phyloP scores from a whole-genome alignment of 2,113 vertebrate species.

The Sus scrofa region T2T-Sscrofa CM000830.6:109408001-109408500 shows the following conservation, averaged over 20 bases:
- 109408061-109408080: slow-evolving; percentile 78
- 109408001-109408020: slow-evolving; percentile 62
- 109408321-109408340: slow-evolving; percentile 84
- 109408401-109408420: slow-evolving; percentile 49
- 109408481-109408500: neutral
- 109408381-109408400: slow-evolving; percentile 63
- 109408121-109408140: slow-evolving; percentile 81
- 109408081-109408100: slow-evolving; percentile 80
- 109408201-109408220: slow-evolving; percentile 82
- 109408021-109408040: slow-evolving; percentile 68
- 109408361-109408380: slow-evolving; percentile 31
- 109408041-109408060: slow-evolving; percentile 66
- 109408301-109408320: slow-evolving; percentile 74
- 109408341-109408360: slow-evolving; percentile 64
- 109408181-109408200: slow-evolving; percentile 77
- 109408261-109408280: slow-evolving; percentile 86
- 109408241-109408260: slow-evolving; percentile 87
- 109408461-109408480: slow-evolving; percentile 36
- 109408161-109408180: slow-evolving; percentile 80
- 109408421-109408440: slow-evolving; percentile 27
- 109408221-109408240: slow-evolving; percentile 85
- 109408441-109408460: neutral
- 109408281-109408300: slow-evolving; percentile 85
- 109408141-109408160: slow-evolving; percentile 73
- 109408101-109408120: slow-evolving; percentile 77